These are phyloP conservation scores for Ceryle rudis DNA, from an alignment of 2,797 vertebrate species.

Conservation along the genomic window DNA sequence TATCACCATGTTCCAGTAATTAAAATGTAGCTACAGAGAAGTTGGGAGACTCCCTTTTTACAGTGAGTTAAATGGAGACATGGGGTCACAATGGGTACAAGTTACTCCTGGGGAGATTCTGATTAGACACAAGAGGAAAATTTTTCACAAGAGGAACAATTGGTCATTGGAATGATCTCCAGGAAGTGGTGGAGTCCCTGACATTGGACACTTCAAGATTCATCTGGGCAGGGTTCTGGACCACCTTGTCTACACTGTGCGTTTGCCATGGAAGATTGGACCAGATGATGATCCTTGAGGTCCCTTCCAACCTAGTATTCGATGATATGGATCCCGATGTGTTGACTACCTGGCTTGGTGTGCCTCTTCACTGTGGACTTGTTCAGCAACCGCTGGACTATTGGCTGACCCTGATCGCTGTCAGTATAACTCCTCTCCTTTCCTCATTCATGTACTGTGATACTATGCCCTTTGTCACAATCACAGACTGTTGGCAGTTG, in stretches of 20 bases:
- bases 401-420: background rate
- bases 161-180: background rate
- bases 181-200: background rate
- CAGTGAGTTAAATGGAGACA: background rate
- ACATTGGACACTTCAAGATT: too few species aligned
- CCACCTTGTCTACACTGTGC: background rate
- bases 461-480: conserved; percentile 21
- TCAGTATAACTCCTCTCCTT: background rate
- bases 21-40: background rate
- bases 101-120: background rate
- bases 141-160: background rate
- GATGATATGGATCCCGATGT: background rate
- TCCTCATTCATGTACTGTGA: background rate
- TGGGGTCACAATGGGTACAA: background rate
- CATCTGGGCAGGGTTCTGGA: background rate
- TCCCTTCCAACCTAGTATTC: background rate
- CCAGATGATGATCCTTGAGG: background rate
- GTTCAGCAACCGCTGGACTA: background rate
- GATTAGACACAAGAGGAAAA: background rate
- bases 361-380: background rate
- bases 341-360: background rate
- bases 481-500: background rate
- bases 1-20: background rate
- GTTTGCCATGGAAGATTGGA: background rate
- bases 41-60: background rate